Percentiles rank a stretch among this genome's conserved stretches.
Evolutionary conservation across 2,113 vertebrate genomes (phyloP).

Genomic region (Myotis lucifugus): DNA sequence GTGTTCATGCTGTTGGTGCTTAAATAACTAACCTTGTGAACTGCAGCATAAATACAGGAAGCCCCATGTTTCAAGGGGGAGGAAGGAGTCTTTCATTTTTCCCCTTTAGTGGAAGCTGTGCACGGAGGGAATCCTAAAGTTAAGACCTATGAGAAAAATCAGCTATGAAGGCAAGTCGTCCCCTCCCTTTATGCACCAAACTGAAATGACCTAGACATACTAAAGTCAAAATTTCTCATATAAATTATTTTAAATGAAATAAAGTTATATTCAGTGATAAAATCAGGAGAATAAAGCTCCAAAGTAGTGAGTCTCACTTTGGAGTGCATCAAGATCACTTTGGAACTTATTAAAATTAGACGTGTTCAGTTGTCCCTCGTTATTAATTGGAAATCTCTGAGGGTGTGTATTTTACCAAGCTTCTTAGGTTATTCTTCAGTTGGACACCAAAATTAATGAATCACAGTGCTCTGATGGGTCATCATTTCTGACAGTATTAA

Average conservation of each 20-base stretch:
- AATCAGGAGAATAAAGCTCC: constrained; percentile 3
- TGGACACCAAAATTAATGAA: not conserved
- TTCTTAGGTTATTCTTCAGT: not conserved
- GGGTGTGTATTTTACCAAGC: not conserved
- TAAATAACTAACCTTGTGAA: not conserved
- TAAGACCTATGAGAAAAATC: constrained; percentile 56
- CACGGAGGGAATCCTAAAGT: constrained; percentile 35
- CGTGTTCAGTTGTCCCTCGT: not conserved
- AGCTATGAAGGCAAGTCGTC: not conserved
- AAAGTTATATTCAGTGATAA: not conserved
- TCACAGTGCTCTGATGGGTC: not conserved
- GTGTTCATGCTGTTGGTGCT: not conserved
- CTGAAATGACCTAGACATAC: not conserved
- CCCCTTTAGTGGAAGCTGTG: constrained; percentile 10
- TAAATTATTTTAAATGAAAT: constrained; percentile 35
- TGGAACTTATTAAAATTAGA: not conserved
- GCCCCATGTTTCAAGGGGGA: not conserved
- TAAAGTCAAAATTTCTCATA: not conserved
- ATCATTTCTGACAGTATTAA: not conserved
- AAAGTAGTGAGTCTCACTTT: not conserved
- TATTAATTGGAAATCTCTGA: not conserved
- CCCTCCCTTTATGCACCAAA: not conserved
- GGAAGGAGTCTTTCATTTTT: constrained; percentile 16
- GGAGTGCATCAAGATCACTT: not conserved
- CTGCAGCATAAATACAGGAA: not conserved